Percentiles rank a stretch among this genome's conserved stretches.
Conservation (phyloP, 1,140 invertebrate genomes). For the Acromyrmex echinatior region DNA sequence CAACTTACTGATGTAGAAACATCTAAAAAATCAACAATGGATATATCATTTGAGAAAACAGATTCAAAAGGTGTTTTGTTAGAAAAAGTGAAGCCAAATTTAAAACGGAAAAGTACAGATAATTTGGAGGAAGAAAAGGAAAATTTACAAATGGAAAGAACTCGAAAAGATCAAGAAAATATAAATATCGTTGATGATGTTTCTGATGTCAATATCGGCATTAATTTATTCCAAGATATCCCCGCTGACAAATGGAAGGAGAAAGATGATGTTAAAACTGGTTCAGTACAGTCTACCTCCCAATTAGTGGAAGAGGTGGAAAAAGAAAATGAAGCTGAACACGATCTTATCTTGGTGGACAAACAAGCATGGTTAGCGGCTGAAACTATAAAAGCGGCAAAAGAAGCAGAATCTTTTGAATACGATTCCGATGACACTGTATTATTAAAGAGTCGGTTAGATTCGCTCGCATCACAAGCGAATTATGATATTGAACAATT, state of each 20-base stretch:
- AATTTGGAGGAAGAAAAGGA: slow-evolving; percentile 17
- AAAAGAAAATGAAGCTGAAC: slow-evolving; percentile 68
- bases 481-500: neutral
- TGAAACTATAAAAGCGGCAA: slow-evolving; percentile 35
- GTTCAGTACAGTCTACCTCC: slow-evolving; percentile 15
- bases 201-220: slow-evolving; percentile 10
- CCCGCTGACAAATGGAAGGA: slow-evolving; percentile 62
- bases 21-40: neutral
- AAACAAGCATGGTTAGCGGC: slow-evolving; percentile 54
- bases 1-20: slow-evolving; percentile 69
- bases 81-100: neutral
- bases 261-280: neutral
- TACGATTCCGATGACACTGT: slow-evolving; percentile 75
- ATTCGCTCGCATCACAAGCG: neutral
- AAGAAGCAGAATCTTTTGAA: slow-evolving; percentile 46
- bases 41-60: neutral
- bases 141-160: neutral
- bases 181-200: slow-evolving; percentile 22
- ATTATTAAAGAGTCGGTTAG: slow-evolving; percentile 38
- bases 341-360: slow-evolving; percentile 71
- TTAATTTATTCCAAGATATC: slow-evolving; percentile 71
- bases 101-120: neutral
- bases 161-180: slow-evolving; percentile 10
- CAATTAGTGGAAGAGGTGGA: slow-evolving; percentile 34
- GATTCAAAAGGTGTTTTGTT: neutral